Evolutionary conservation across 1,140 invertebrate genomes (phyloP).

Genomic region (Drosophila ohnishii): DNA sequence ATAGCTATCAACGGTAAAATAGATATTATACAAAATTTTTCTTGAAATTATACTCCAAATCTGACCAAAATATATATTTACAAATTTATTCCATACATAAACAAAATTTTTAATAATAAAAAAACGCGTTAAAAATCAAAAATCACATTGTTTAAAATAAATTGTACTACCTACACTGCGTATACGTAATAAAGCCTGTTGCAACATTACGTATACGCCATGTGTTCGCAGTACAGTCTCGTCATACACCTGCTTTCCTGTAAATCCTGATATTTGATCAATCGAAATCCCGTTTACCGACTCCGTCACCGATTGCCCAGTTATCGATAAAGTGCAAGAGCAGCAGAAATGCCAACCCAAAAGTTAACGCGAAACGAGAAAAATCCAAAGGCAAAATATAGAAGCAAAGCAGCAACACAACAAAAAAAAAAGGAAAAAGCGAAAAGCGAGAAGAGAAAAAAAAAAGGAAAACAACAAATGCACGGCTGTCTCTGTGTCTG

Average conservation of each 20-base stretch:
- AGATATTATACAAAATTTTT: too few species aligned
- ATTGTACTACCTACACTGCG: neutral
- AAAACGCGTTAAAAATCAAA: neutral
- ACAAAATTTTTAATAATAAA: too few species aligned
- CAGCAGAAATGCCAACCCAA: slow-evolving; percentile 33
- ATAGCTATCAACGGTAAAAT: too few species aligned
- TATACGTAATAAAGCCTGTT: neutral
- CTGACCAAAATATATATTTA: too few species aligned
- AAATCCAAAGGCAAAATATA: slow-evolving; percentile 59
- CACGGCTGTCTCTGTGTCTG: slow-evolving; percentile 15
- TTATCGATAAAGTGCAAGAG: slow-evolving; percentile 48
- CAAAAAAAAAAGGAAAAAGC: slow-evolving; percentile 32
- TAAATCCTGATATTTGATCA: slow-evolving; percentile 23
- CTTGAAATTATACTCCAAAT: too few species aligned
- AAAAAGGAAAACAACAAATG: slow-evolving; percentile 43
- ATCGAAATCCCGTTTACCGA: slow-evolving; percentile 23
- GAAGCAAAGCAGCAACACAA: slow-evolving; percentile 37
- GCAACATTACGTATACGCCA: slow-evolving; percentile 8
- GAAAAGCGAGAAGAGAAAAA: slow-evolving; percentile 10
- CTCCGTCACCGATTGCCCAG: slow-evolving; percentile 31
- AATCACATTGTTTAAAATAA: too few species aligned
- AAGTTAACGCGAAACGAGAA: slow-evolving; percentile 49
- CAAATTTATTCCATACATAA: neutral
- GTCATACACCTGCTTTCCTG: slow-evolving; percentile 10
- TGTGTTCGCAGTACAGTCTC: neutral